Base-by-base conservation (phyloP, 1,140 invertebrate genomes). In the Sarcophaga peregrina region DNA sequence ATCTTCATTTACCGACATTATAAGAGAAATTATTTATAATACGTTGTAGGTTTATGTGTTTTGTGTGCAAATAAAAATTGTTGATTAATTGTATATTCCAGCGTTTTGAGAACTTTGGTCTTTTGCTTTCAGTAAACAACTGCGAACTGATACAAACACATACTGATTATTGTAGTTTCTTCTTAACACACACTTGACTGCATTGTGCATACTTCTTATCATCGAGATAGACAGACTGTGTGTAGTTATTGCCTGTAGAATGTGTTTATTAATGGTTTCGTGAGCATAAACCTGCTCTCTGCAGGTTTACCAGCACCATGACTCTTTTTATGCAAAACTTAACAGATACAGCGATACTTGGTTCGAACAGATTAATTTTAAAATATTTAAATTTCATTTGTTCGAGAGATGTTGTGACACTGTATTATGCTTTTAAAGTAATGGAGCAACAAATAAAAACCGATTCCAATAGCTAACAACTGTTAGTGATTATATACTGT, bases 1-100 rank as follows among this genome's bases (percentile, higher is more conserved):
- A 91, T 97, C 96, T 37, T 20, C 72, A 62, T 84, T 82, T 80
- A 84, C 80, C 17, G 76, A 37, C 52, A 13, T 52, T 52, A 15
- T 13, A 37, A 45, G 74, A 48, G 45, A 74, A 10, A 13, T 68
- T 17, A 10, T 68, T 68, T 68, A 62, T 62, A n/a, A 15, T 62
- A 17, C 58, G 58, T 46, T 37, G 20, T 45, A 13, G 13, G 9
- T 46, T 74, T 74, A 15, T 46, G 8, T 46, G 8, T 17, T 74
- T 45, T 45, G 73, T 74, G 5, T 47, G 45, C 45, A 48, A 46
- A 76, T 48, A 76, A 76, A 76, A 47, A 46, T 48, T 48, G 46
- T 45, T 47, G 8, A 47, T n/a, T 13, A n/a, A 58, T 58, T 58
- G 54, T 58, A n/a, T 76, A 76, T 76, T 17, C 45, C 74, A 13